A percentile compares a stretch with the other conserved stretches of the same genome.
Evolutionary conservation across 2,113 vertebrate species (phyloP).

Genomic region (Pollimyrus isidori): DNA sequence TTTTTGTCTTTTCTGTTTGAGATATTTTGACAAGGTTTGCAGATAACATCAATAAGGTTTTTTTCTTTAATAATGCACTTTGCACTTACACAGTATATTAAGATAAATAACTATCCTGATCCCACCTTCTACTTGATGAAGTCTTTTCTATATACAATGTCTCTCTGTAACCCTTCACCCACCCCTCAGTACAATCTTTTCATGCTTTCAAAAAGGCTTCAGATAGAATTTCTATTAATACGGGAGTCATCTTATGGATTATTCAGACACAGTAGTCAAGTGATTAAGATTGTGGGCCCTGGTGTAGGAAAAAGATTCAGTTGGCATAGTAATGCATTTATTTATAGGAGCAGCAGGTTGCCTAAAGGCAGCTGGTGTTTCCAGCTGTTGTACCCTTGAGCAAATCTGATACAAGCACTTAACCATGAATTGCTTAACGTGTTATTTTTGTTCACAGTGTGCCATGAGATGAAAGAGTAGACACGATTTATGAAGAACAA

Average conservation of each 20-base stretch:
- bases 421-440: conserved; percentile 18
- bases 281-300: neutral
- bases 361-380: neutral
- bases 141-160: neutral
- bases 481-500: conserved; percentile 37
- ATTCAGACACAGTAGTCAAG: neutral
- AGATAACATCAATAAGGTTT: neutral
- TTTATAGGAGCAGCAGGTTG: neutral
- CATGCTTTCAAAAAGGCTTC: neutral
- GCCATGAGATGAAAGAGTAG: conserved; percentile 36
- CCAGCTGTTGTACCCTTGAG: neutral
- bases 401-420: neutral
- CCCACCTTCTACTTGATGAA: neutral
- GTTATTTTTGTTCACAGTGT: conserved; percentile 42
- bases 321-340: neutral
- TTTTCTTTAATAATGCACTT: neutral
- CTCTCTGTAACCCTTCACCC: neutral
- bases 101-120: neutral
- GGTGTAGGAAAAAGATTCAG: neutral
- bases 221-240: neutral
- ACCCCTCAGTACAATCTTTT: neutral
- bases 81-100: neutral
- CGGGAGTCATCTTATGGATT: neutral
- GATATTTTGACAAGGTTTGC: neutral
- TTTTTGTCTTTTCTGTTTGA: neutral